Percentiles rank a stretch among this genome's conserved stretches.
These are phyloP conservation scores for Plestiodon gilberti DNA, from an alignment of 2,113 vertebrate species.

Conservation along the genomic window DNA sequence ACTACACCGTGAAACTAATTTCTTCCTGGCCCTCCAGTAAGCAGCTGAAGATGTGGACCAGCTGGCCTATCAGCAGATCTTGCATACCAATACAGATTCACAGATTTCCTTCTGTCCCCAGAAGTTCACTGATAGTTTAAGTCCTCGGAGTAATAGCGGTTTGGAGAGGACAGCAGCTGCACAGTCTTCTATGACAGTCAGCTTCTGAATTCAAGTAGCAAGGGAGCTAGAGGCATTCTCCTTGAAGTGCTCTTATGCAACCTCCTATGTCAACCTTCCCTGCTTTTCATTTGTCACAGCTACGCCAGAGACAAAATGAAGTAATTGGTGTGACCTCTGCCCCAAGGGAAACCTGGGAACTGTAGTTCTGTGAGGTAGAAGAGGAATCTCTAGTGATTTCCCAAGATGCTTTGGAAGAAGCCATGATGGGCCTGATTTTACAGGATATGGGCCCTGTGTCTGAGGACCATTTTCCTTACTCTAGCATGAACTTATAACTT, in stretches of 20 bases:
- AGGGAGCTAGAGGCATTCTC: constrained; percentile 15
- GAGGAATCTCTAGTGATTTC: neutral
- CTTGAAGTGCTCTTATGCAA: constrained; percentile 20
- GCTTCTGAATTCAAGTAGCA: constrained; percentile 20
- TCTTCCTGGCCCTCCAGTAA: constrained; percentile 82
- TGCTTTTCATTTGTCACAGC: constrained; percentile 25
- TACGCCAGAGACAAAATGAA: constrained; percentile 28
- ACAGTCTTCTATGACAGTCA: constrained; percentile 46
- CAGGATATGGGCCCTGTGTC: neutral
- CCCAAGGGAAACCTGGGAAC: constrained; percentile 19
- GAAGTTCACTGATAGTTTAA: constrained; percentile 71
- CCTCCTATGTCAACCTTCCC: neutral
- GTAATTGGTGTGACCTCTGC: constrained; percentile 15
- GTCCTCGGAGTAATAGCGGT: constrained; percentile 58
- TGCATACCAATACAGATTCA: constrained; percentile 79
- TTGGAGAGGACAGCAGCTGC: constrained; percentile 32
- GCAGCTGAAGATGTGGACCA: constrained; percentile 76
- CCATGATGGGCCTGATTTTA: neutral
- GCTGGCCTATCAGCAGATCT: constrained; percentile 76
- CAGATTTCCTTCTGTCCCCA: constrained; percentile 74
- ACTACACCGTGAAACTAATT: constrained; percentile 82
- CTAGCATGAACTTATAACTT: too few relatives aligned
- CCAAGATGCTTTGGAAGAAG: neutral
- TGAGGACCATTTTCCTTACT: neutral
- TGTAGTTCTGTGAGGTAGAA: constrained; percentile 19